Percentiles rank a stretch among this genome's conserved stretches.
phyloP scores from a whole-genome alignment of 2,888 invertebrate genomes.

The Podabrus alpinus region DNA sequence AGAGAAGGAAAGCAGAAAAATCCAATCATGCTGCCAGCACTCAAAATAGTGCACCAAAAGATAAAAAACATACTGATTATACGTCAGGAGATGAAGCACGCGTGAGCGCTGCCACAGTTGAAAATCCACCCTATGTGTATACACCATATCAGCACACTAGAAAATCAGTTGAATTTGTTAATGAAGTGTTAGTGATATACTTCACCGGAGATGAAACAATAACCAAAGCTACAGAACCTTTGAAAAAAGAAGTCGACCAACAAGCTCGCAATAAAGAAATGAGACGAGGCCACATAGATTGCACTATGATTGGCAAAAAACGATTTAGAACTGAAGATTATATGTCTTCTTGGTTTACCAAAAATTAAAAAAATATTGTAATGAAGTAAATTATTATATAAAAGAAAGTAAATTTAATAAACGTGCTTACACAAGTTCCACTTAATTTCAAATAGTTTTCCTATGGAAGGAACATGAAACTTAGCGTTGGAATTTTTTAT shows the following conservation, averaged over 20 bases:
- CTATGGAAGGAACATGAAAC: not conserved
- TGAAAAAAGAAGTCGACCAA: slow-evolving; percentile 68
- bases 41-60: not conserved
- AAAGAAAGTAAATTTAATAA: not conserved
- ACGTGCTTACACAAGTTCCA: not conserved
- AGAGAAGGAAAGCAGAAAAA: slow-evolving; percentile 32
- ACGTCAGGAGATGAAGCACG: slow-evolving; percentile 38
- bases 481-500: not conserved
- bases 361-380: slow-evolving; percentile 19
- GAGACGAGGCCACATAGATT: slow-evolving; percentile 57
- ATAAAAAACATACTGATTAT: slow-evolving; percentile 30
- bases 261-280: slow-evolving; percentile 67
- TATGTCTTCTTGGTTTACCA: slow-evolving; percentile 39
- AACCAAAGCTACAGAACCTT: slow-evolving; percentile 60
- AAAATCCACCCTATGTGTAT: slow-evolving; percentile 36
- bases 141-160: slow-evolving; percentile 50
- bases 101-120: not conserved
- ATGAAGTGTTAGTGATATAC: slow-evolving; percentile 66
- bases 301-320: slow-evolving; percentile 33
- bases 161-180: slow-evolving; percentile 55
- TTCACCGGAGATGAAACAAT: slow-evolving; percentile 61
- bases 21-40: slow-evolving; percentile 18
- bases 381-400: not conserved
- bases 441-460: not conserved
- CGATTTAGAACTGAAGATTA: slow-evolving; percentile 30